Base-by-base conservation (phyloP, 2,797 vertebrate species). In the Helicolenus hilgendorfi region DNA sequence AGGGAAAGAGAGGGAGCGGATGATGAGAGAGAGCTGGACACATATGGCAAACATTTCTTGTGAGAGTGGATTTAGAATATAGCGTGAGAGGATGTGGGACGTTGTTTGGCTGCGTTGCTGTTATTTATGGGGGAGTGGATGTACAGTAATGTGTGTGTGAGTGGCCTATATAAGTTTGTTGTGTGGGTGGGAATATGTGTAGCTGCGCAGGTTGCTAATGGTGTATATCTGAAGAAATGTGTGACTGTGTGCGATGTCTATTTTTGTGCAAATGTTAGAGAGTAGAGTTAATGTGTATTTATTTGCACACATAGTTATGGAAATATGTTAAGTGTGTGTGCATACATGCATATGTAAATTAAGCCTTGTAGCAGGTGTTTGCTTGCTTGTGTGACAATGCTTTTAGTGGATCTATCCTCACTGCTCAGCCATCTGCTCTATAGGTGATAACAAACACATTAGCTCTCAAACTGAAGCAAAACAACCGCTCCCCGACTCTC, bases 391-490 rank as follows among this genome's bases (percentile, higher is more conserved):
- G 26, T 56, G 60, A 24, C 15, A 18, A 7, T 75, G 68, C 27
- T 15, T 60, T 18, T 29, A 41, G 45, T 67, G 20, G 22, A 27
- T 88, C 35, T 75, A 68, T 81, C 49, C 78, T 86, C 53, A 73
- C 75, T 15, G 64, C 88, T 88, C 81, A 45, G 78, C 92, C 91
- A 83, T 91, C 95, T 94, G 94, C 80, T 91, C 18, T 2, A 77
- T 2, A 80, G 63, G 79, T 90, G 89, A 94, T 94, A 94, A 94
- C 88, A 91, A 90, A 93, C 92, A 88, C 78, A 86, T 92, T 69
- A 84, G 69, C 58, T 74, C 67, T 62, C 81, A 79, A 53, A 85
- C 83, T 83, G 84, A 88, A 84, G 77, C 85, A 53, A 79, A 89
- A 87, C 84, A 86, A 73, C 68, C 85, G 4, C 26, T 80, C 85